Evolutionary conservation across 2,797 vertebrate species (phyloP).

Genomic region (Hephaestus fuliginosus): DNA sequence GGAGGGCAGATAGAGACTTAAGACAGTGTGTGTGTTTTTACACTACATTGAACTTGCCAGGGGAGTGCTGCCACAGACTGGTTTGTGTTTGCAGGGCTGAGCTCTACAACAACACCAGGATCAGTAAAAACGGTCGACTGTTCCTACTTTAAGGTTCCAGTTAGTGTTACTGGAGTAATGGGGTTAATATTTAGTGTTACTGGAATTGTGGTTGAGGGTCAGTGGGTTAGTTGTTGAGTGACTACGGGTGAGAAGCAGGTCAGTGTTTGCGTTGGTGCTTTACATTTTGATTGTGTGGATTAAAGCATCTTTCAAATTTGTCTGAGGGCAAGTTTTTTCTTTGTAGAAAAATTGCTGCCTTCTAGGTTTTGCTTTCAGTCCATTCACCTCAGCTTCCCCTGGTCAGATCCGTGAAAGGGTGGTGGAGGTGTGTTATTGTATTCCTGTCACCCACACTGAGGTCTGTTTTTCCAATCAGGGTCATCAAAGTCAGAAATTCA

Average conservation of each 20-base stretch:
- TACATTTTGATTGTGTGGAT: neutral
- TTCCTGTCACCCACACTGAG: neutral
- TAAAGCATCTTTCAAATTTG: neutral
- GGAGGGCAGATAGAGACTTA: conserved; percentile 6
- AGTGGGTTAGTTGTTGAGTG: neutral
- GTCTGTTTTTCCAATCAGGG: too few species aligned
- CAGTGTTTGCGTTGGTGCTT: neutral
- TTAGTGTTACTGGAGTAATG: neutral
- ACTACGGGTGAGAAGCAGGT: neutral
- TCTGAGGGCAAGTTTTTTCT: neutral
- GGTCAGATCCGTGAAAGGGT: neutral
- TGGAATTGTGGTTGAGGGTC: neutral
- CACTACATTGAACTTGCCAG: conserved; percentile 27
- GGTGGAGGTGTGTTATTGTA: neutral
- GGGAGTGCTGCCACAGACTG: conserved; percentile 15
- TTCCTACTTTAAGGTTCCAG: neutral
- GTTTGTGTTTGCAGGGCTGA: neutral
- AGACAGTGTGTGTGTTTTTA: conserved; percentile 9
- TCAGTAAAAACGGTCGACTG: neutral
- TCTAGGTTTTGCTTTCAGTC: neutral
- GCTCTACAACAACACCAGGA: neutral
- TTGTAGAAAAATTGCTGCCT: neutral
- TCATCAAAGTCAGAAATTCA: neutral
- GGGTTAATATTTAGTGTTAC: neutral
- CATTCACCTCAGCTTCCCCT: neutral